phyloP scores from a whole-genome alignment of 2,113 vertebrate genomes.

The Notarius quadriscutis region DNA sequence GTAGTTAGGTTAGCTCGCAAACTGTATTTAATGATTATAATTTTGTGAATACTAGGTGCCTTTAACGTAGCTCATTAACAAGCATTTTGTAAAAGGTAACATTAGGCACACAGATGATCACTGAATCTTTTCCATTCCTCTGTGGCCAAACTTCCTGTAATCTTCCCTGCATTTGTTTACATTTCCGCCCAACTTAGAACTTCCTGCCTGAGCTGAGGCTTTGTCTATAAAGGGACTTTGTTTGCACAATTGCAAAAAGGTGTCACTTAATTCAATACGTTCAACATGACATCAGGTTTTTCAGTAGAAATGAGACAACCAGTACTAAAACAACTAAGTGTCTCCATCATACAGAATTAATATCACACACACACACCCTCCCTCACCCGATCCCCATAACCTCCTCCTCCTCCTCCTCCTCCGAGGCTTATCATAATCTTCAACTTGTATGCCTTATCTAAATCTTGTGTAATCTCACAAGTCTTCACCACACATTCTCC shows the following conservation, averaged over 20 bases:
- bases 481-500: conserved; percentile 21
- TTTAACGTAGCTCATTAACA: not conserved
- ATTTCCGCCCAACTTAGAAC: not conserved
- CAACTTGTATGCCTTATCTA: conserved; percentile 11
- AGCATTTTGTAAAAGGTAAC: not conserved
- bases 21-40: not conserved
- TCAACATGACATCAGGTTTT: not conserved
- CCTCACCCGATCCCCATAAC: not conserved
- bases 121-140: not conserved
- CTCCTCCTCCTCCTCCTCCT: not conserved
- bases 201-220: not conserved
- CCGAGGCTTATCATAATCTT: conserved; percentile 13
- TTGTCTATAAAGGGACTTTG: not conserved
- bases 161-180: conserved; percentile 2
- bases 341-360: conserved; percentile 1
- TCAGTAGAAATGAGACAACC: not conserved
- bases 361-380: not conserved
- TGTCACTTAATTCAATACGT: not conserved
- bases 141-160: not conserved
- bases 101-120: not conserved
- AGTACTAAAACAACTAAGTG: not conserved
- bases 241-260: not conserved
- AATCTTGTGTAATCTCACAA: conserved; percentile 19
- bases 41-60: not conserved
- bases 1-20: not conserved